Conservation (phyloP, 2,113 vertebrate species). For the Gymnogyps californianus region DNA sequence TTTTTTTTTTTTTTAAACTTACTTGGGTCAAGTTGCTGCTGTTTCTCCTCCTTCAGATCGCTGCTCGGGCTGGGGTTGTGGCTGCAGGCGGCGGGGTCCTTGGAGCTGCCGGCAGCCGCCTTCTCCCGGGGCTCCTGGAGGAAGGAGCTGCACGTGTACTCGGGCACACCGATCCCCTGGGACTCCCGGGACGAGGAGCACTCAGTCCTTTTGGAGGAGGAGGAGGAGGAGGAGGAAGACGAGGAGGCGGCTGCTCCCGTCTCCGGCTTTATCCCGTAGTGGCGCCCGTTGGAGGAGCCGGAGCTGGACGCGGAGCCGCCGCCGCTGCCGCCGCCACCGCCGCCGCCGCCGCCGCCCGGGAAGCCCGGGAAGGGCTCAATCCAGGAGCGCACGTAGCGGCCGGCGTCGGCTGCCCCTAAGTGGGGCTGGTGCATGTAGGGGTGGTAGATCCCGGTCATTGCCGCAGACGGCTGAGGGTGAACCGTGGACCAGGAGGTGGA, state of each 20-base stretch:
- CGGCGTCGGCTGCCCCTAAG: constrained; percentile 84
- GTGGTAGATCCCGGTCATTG: constrained; percentile 91
- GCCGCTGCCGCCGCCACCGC: constrained; percentile 26
- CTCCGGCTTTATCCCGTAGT: constrained; percentile 88
- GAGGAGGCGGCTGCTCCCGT: constrained; percentile 76
- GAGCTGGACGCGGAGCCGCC: constrained; percentile 58
- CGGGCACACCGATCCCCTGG: constrained; percentile 79
- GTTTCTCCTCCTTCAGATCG: constrained; percentile 93
- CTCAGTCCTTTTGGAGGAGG: constrained; percentile 83
- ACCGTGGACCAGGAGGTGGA: constrained; percentile 91
- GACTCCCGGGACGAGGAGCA: constrained; percentile 79
- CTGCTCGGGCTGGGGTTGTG: constrained; percentile 84
- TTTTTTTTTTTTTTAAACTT: constrained; percentile 76
- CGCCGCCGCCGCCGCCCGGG: constrained; percentile 64
- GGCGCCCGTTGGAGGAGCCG: constrained; percentile 73
- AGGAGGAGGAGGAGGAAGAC: constrained; percentile 69
- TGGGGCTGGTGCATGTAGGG: constrained; percentile 90
- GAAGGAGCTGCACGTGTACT: constrained; percentile 80
- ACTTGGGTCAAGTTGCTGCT: constrained; percentile 98
- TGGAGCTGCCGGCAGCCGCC: constrained; percentile 71
- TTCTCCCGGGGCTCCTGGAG: constrained; percentile 83
- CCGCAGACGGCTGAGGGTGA: constrained; percentile 82
- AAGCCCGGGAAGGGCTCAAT: constrained; percentile 90
- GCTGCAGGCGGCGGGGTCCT: constrained; percentile 77
- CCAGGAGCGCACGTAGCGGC: constrained; percentile 94